Evolutionary conservation across 1,140 invertebrate genomes (phyloP), one percentile per base, ranked within the genome.

Genomic region (Calephelis virginiensis): DNA sequence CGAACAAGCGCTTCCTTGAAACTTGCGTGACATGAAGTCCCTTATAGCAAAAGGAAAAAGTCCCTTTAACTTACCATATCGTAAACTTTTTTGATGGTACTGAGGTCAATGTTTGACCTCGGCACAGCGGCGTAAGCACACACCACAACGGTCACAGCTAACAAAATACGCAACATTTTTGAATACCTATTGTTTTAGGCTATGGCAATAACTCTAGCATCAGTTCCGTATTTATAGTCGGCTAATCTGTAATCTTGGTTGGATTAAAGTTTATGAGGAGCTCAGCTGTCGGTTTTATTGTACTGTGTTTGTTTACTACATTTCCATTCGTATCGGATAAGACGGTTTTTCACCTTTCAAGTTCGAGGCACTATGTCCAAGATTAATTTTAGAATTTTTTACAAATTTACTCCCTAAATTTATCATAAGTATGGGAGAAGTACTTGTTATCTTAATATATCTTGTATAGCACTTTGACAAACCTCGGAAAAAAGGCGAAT

Each of bases 161-260:
- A 40, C 59, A 67, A 38, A 40, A 67, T 48, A 37, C 56, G 14
- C 17, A 61, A 67, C 65, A 67, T 67, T 61, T 48, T 61, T 14
- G 59, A 13, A 61, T 48, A n/a, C 13, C 38, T 38, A 61, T 8
- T 37, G 6, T 6, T 7, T 38, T 28, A 59, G 53, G 37, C 28
- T 59, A 67, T 67, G 65, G 61, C 59, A 61, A 61, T 47, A 11
- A 9, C 13, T 8, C 10, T 10, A 5, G 10, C 10, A 48, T 40
- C 45, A 14, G 11, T 48, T 17, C 47, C 45, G 12, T 61, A 61
- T 66, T 66, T 66, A 63, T 63, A 17, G 13, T 63, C 13, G 11
- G 46, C 43, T 43, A 45, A 63, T 63, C n/a, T 46, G n/a, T 63
- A 56, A 56, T 56, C 53, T 56, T 56, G 17, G 28, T 53, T 17